A percentile compares a stretch with the other conserved stretches of the same genome.
Evolutionary conservation across 2,888 invertebrate genomes (phyloP).

Genomic region (Brachynemurus nebulosus): DNA sequence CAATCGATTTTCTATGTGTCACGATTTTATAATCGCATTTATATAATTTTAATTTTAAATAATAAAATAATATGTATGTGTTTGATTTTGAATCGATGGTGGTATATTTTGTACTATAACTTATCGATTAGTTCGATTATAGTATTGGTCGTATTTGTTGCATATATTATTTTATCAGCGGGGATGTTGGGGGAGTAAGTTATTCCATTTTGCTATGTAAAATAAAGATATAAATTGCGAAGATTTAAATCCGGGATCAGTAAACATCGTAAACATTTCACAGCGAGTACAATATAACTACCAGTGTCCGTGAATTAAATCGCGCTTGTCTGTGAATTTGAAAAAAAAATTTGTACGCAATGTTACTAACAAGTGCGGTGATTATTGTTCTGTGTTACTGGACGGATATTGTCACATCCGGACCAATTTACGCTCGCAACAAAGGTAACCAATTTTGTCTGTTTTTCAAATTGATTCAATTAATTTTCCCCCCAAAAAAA

Average conservation of each 20-base stretch:
- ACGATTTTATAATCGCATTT: too few species aligned
- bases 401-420: constrained; percentile 7
- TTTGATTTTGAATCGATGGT: neutral
- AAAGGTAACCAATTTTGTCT: too few species aligned
- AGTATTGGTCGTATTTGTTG: neutral
- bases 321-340: too few species aligned
- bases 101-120: neutral
- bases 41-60: too few species aligned
- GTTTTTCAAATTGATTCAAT: constrained; percentile 10
- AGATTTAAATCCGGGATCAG: constrained; percentile 1
- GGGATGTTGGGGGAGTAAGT: neutral
- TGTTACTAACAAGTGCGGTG: too few species aligned
- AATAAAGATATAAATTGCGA: neutral
- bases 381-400: too few species aligned
- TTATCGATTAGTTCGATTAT: constrained; percentile 1
- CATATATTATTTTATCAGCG: neutral
- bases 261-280: neutral
- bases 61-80: neutral
- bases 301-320: neutral
- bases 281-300: neutral
- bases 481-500: too few species aligned
- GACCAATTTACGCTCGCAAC: too few species aligned
- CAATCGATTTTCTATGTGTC: too few species aligned
- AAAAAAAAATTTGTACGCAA: too few species aligned
- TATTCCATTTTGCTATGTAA: neutral